Evolutionary conservation across 1,140 invertebrate genomes (phyloP), one percentile per base, ranked within the genome.

Genomic region (Pogonomyrmex barbatus): DNA sequence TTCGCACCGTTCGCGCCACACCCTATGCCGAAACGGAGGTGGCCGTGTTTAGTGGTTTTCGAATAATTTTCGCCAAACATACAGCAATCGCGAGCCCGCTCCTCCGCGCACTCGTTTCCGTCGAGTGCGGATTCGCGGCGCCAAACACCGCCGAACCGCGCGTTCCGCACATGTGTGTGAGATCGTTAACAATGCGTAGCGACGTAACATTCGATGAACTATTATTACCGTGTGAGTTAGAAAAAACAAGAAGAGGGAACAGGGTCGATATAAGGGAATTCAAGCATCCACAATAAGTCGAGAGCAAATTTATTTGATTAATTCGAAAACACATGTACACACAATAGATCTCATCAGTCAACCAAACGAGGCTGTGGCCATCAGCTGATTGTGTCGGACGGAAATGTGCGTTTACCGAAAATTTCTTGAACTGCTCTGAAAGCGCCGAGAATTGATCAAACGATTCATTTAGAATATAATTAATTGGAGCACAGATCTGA

Each of bases 301-400:
- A 75, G 54, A 60, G 45, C 17, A 83, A 83, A 83, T 83, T 83
- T 83, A 71, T 83, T 47, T 54, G 42, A 73, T 42, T 68, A 8
- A 9, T 54, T 71, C 62, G 42, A 62, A 68, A 68, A 75, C 79
- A 83, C 24, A 24, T 24, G 24, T 33, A 54, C 54, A 50, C 68
- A 47, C 79, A 83, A 60, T 60, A 36, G 45, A 47, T 75, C 67
- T 60, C 42, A 33, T 60, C 30, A 45, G 54, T 73, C 54, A 83
- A 83, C 75, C n/a, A 68, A 39, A 73, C 68, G 39, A 56, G 10
- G 9, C 33, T 50, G 50, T 2, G 65, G 68, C 30, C 17, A 73
- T 83, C 54, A 83, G 56, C 68, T 83, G 79, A 83, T 83, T 75
- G 54, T 83, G 75, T 58, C 65, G 24, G 14, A 24, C 24, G 24